Conservation (phyloP, 2,113 vertebrate species). For the Cyanocitta stelleri region DNA sequence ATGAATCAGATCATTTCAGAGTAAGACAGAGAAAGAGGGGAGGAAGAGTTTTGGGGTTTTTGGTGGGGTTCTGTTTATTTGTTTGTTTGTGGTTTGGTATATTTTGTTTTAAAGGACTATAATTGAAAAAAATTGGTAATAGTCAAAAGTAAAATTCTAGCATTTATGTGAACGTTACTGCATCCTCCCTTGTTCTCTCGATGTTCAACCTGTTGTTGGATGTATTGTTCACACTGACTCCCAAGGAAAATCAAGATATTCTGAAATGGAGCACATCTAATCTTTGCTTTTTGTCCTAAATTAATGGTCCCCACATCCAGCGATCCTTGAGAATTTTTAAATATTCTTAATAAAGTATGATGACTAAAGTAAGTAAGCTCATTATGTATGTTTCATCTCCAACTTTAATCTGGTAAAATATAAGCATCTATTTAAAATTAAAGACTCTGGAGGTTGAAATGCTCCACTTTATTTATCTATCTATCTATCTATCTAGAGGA, state of each 20-base stretch:
- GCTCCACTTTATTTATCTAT: background rate
- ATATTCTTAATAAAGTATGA: background rate
- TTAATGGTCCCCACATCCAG: background rate
- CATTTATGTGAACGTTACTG: background rate
- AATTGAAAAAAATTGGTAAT: background rate
- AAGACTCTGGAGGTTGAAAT: background rate
- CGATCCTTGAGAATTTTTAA: background rate
- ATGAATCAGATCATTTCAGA: background rate
- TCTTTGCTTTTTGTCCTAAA: background rate
- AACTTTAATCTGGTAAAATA: background rate
- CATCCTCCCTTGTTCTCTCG: background rate
- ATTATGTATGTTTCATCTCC: background rate
- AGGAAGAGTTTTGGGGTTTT: background rate
- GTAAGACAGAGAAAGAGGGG: background rate
- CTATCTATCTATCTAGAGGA: background rate
- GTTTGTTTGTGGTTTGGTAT: rapidly evolving
- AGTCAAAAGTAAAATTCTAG: background rate
- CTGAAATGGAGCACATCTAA: background rate
- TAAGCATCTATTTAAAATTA: background rate
- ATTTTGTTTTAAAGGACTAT: background rate
- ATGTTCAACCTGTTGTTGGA: background rate
- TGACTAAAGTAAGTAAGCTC: background rate
- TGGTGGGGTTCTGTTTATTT: background rate
- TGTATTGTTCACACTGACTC: background rate
- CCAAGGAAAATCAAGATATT: background rate